These are phyloP conservation scores for Argyrosomus regius DNA, from an alignment of 2,797 vertebrate species.

Conservation along the genomic window DNA sequence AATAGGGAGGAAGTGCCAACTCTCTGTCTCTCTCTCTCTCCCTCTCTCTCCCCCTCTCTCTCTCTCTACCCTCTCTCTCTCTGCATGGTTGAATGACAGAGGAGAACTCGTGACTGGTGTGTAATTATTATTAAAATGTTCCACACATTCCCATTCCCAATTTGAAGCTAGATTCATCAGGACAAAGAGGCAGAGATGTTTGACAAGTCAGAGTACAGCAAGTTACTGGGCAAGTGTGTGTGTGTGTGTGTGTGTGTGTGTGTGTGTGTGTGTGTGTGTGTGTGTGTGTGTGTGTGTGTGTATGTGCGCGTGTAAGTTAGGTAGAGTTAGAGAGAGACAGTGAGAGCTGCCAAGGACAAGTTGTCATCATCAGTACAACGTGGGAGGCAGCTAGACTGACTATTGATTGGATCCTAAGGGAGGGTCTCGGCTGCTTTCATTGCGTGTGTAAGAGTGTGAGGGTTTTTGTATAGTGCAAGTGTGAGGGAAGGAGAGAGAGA, in stretches of 20 bases:
- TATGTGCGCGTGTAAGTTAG: not conserved
- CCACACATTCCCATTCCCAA: constrained; percentile 3
- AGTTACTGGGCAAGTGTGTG: constrained; percentile 3
- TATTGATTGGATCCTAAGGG: constrained; percentile 58
- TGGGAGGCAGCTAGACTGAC: constrained; percentile 60
- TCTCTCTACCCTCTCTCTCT: constrained; percentile 7
- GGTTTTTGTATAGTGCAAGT: constrained; percentile 10
- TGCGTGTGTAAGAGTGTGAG: constrained; percentile 22
- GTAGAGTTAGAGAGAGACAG: constrained; percentile 9
- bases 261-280: constrained; percentile 2
- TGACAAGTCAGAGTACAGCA: constrained; percentile 42
- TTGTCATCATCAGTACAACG: constrained; percentile 54
- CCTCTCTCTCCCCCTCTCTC: constrained; percentile 3
- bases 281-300: not conserved
- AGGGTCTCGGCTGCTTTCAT: constrained; percentile 39
- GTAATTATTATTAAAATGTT: constrained; percentile 47
- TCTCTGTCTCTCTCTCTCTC: constrained; percentile 1
- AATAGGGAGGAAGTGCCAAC: constrained; percentile 22
- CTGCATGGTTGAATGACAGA: constrained; percentile 26
- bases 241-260: not conserved
- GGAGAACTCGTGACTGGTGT: constrained; percentile 35
- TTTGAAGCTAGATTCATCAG: not conserved
- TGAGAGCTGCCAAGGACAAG: constrained; percentile 41
- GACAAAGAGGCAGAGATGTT: constrained; percentile 36
- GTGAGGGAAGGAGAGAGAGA: constrained; percentile 17